Base-by-base conservation (phyloP, 2,888 invertebrate species). In the Sarcophaga caerulescens region DNA sequence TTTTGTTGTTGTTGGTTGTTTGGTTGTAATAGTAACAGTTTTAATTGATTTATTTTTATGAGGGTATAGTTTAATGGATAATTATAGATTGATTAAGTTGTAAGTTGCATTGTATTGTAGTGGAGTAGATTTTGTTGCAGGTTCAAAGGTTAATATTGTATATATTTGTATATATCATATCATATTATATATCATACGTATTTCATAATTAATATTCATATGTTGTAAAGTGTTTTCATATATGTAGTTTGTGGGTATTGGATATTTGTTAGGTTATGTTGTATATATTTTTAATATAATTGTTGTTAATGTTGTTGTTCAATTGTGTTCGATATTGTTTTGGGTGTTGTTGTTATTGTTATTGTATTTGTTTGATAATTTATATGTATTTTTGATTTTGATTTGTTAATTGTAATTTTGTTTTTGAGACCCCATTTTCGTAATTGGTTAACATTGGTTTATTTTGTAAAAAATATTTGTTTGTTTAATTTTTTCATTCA, bases 391-490 rank as follows among this genome's bases (percentile, higher is more conserved):
- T 84, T 79, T 57, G 59, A 62, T 80, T 87, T 85, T 76, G 65
- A 77, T 63, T 35, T 87, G 87, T 88, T 88, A 89, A 66, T 45
- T 65, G 10, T 8, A 65, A 89, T 89, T 89, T 89, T 74, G 85
- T 88, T 87, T 89, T 35, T 91, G 89, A 89, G 90, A 92, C 92
- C 92, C 92, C 92, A 91, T 91, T 91, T 84, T 91, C 90, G 92
- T 91, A 90, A 90, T 92, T 92, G 92, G 91, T 91, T 90, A 89
- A 90, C 89, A 81, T n/a, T n/a, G n/a, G 90, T 91, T 83, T 69
- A 66, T 60, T 14, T 71, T 63, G 12, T 52, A 17, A 52, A 52
- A 52, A 12, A 14, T 52, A 17, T 52, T 52, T 52, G 52, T 52
- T 52, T 52, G 14, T 52, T 52, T 52, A 82, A 76, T 82, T 69